Conservation (phyloP, 1,140 invertebrate species). For the Parapsyche elsis region DNA sequence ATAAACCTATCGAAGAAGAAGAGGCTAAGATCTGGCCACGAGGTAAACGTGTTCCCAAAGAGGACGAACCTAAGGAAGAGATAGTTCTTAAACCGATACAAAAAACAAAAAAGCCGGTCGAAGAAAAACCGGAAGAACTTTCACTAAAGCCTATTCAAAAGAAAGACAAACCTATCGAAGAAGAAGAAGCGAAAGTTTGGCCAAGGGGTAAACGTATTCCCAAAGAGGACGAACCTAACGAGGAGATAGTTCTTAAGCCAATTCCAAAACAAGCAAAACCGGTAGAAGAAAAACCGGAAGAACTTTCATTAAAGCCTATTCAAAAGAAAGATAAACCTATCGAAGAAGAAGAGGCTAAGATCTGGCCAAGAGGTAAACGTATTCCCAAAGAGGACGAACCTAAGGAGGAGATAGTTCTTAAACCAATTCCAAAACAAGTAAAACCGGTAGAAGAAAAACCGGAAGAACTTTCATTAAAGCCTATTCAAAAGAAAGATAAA, state of each 20-base stretch:
- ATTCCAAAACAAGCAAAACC: slow-evolving; percentile 52
- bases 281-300: slow-evolving; percentile 54
- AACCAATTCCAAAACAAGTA: slow-evolving; percentile 60
- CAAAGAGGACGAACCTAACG: slow-evolving; percentile 58
- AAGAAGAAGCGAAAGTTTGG: slow-evolving; percentile 59
- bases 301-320: slow-evolving; percentile 61
- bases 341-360: slow-evolving; percentile 58
- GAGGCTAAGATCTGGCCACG: slow-evolving; percentile 63
- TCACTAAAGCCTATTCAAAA: slow-evolving; percentile 54
- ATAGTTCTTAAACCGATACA: slow-evolving; percentile 55
- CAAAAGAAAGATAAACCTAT: slow-evolving; percentile 60
- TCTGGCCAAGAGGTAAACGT: slow-evolving; percentile 62
- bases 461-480: slow-evolving; percentile 49
- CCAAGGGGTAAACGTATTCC: slow-evolving; percentile 63
- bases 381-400: slow-evolving; percentile 59
- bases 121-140: slow-evolving; percentile 60
- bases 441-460: slow-evolving; percentile 56
- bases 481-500: slow-evolving; percentile 45
- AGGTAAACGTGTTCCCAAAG: slow-evolving; percentile 62
- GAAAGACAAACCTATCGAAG: slow-evolving; percentile 61
- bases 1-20: slow-evolving; percentile 54
- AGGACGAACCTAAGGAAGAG: slow-evolving; percentile 60
- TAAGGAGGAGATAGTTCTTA: slow-evolving; percentile 60
- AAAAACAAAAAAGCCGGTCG: slow-evolving; percentile 58
- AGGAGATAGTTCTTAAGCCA: slow-evolving; percentile 47